Evolutionary conservation across 2,888 invertebrate species (phyloP).

Genomic region (Xestia sexstrigata): DNA sequence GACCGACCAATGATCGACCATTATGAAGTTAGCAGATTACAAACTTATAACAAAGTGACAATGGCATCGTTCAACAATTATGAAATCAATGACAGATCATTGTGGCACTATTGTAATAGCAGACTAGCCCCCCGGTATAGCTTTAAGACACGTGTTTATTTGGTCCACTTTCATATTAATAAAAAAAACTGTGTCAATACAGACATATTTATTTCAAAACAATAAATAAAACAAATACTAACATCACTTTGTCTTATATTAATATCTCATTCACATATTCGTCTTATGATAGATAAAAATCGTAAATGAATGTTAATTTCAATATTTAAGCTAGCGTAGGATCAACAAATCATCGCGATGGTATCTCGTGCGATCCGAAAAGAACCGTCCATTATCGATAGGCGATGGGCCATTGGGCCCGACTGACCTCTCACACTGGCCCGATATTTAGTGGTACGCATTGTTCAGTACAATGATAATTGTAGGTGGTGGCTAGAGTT

Average conservation of each 20-base stretch:
- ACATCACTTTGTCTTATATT: slow-evolving; percentile 56
- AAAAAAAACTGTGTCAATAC: neutral
- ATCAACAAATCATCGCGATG: slow-evolving; percentile 89
- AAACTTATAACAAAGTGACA: too few relatives aligned
- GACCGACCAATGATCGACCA: too few relatives aligned
- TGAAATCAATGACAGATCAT: too few relatives aligned
- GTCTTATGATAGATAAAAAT: slow-evolving; percentile 75
- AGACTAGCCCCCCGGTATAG: too few relatives aligned
- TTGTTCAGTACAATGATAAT: slow-evolving; percentile 87
- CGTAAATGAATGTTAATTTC: slow-evolving; percentile 89
- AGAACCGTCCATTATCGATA: slow-evolving; percentile 85
- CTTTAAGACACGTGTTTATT: neutral
- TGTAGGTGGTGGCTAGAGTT: slow-evolving; percentile 89
- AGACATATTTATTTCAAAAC: slow-evolving; percentile 26
- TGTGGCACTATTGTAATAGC: too few relatives aligned
- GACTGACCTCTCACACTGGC: slow-evolving; percentile 87
- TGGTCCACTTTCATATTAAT: neutral
- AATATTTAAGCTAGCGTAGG: slow-evolving; percentile 87
- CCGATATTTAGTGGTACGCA: slow-evolving; percentile 84
- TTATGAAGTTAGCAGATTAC: too few relatives aligned
- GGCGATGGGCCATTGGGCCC: slow-evolving; percentile 64
- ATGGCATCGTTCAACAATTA: too few relatives aligned
- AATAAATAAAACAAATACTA: slow-evolving; percentile 58
- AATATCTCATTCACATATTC: slow-evolving; percentile 67
- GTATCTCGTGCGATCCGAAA: slow-evolving; percentile 87